Conservation (phyloP, 2,888 invertebrate species). For the Eueremaeus valkanovi region DNA sequence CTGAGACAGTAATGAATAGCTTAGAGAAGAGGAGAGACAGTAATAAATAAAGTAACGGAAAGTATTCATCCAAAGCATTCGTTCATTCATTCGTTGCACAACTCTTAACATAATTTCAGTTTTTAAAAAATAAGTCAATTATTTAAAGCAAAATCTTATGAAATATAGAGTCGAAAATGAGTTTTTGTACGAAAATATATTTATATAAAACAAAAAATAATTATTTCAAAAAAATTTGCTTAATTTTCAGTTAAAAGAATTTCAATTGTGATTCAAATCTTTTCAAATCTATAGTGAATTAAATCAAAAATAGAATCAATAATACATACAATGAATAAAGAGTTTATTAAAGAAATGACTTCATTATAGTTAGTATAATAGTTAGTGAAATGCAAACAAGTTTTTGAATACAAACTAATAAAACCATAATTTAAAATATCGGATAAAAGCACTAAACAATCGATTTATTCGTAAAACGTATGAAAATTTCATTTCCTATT, state of each 20-base stretch:
- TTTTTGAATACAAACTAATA: neutral
- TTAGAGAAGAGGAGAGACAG: neutral
- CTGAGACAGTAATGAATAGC: neutral
- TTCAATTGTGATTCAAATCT: neutral
- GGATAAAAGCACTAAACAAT: neutral
- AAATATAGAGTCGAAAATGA: neutral
- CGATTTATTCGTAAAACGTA: neutral
- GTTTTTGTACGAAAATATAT: no score
- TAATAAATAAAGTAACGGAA: no score
- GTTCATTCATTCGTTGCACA: no score
- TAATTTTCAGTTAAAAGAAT: neutral
- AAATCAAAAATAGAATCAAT: no score
- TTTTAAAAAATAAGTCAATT: neutral
- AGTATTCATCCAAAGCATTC: no score
- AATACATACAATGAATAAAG: neutral
- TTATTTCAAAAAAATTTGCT: no score
- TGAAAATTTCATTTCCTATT: slow-evolving; percentile 9
- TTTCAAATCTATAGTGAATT: neutral
- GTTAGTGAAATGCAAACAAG: neutral
- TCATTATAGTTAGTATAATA: neutral
- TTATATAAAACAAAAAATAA: no score
- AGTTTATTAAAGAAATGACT: neutral
- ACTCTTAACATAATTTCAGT: no score
- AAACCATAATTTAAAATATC: neutral
- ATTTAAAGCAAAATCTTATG: neutral